Conservation (phyloP, 2,113 vertebrate genomes). For the Amblyopsis rosae region DNA sequence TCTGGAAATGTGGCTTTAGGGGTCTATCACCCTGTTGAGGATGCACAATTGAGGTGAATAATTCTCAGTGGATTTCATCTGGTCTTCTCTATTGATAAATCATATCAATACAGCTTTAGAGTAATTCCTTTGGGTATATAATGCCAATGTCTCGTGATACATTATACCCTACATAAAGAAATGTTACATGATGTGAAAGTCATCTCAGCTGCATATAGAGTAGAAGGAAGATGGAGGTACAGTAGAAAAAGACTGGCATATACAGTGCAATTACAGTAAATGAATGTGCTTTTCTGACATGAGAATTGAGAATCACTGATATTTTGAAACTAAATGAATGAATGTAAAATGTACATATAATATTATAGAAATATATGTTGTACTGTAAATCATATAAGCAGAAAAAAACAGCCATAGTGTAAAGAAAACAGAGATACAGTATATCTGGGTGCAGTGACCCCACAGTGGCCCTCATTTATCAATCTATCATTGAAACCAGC, state of each 20-base stretch:
- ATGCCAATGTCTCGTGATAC: not conserved
- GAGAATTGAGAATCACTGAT: no score
- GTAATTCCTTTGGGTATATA: slow-evolving; percentile 1
- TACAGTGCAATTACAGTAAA: no score
- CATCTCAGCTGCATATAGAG: not conserved
- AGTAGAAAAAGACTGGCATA: not conserved
- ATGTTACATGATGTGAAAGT: not conserved
- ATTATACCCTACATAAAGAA: not conserved
- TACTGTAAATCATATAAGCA: no score
- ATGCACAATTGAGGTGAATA: slow-evolving; percentile 21
- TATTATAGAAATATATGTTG: no score
- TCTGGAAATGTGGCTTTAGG: slow-evolving; percentile 35
- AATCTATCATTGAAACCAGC: no score
- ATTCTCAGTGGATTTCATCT: slow-evolving; percentile 12
- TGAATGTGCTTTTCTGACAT: no score
- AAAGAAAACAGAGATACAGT: no score
- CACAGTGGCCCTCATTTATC: no score
- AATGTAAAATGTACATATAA: no score
- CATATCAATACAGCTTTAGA: not conserved
- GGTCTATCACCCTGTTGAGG: slow-evolving; percentile 21
- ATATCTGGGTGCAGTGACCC: no score
- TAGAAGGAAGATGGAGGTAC: not conserved
- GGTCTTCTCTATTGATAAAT: slow-evolving; percentile 1
- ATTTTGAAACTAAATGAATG: no score
- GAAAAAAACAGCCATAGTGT: no score